Base-by-base conservation (phyloP, 2,797 vertebrate species). In the Poeciliopsis presidionis region DNA sequence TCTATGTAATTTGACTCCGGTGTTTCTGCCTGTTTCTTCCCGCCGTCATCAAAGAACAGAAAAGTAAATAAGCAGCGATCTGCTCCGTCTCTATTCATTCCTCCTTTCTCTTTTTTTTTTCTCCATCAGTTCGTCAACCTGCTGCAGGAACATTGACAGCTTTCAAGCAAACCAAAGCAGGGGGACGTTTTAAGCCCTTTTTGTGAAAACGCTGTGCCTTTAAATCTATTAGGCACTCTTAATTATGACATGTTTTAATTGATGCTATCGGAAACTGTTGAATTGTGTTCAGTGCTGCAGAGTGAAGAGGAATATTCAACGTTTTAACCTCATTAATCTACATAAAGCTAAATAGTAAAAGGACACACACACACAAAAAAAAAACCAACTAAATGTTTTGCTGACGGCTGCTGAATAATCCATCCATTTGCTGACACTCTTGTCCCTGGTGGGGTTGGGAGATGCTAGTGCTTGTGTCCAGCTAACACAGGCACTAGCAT, bases 1-100 rank as follows among this genome's bases (percentile, higher is more conserved):
- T 96, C 95, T 95, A 95, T 95, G 95, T 96, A 94, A 92, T 94
- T 93, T 88, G 89, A 55, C 81, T 84, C 76, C 76, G 86, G 89
- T 92, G 85, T 89, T 77, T 39, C 65, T 81, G 73, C 86, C 86
- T 92, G 86, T 45, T 76, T 78, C n/a, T 65, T 49, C 74, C 46
- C 28, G 6, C 7, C 14, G 28, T 53, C 16, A 69, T 77, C 72
- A 73, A 80, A 80, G 36, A 75, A 74, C 53, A 39, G 4, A 75
- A 72, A 74, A 36, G 11, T 7, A 69, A 47, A 73, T 85, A 53
- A 55, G 80, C 47, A 69, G 69, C 46, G 55, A 20, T 76, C 22
- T 61, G 79, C 45, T 80, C 59, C 69, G 61, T 59, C 46, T 86
- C 22, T n/a, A n/a, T 80, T 76, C 72, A 63, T 51, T 51, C 47